These are phyloP conservation scores for Xylota segnis DNA, from an alignment of 2,888 invertebrate genomes.

Conservation along the genomic window DNA sequence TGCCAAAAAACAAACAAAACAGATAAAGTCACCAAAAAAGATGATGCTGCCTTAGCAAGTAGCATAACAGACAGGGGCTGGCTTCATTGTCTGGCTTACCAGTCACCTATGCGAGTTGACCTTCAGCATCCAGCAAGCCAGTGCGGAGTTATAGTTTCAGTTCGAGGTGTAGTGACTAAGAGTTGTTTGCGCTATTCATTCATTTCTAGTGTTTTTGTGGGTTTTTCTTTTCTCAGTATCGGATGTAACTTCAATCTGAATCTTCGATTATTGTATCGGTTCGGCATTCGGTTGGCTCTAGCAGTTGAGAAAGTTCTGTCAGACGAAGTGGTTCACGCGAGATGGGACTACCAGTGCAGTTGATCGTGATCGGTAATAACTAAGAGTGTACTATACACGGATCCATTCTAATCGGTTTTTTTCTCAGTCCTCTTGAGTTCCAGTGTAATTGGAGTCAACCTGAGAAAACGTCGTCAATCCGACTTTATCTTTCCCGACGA, in stretches of 20 bases:
- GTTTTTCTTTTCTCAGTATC: conserved; percentile 1
- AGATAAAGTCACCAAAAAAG: neutral
- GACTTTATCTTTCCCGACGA: conserved; percentile 59
- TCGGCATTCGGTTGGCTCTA: neutral
- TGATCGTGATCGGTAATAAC: conserved; percentile 34
- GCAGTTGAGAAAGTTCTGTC: neutral
- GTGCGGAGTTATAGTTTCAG: neutral
- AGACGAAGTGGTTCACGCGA: neutral
- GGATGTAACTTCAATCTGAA: neutral
- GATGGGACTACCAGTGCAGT: neutral
- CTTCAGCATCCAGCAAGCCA: neutral
- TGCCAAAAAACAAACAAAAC: neutral
- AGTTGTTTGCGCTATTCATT: neutral
- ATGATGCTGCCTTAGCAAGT: neutral
- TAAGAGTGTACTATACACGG: neutral
- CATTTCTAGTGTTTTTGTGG: conserved; percentile 3
- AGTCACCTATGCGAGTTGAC: neutral
- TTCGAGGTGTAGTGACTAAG: conserved; percentile 12
- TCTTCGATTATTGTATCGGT: neutral
- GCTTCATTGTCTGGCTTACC: neutral
- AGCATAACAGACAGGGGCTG: neutral
- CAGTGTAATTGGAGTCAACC: neutral
- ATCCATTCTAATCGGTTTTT: neutral
- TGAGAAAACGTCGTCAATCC: conserved; percentile 34
- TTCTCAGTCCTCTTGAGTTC: conserved; percentile 26